A percentile compares a stretch with the other conserved stretches of the same genome.
Evolutionary conservation across 2,113 vertebrate genomes (phyloP).

Genomic region (Larimichthys crocea): DNA sequence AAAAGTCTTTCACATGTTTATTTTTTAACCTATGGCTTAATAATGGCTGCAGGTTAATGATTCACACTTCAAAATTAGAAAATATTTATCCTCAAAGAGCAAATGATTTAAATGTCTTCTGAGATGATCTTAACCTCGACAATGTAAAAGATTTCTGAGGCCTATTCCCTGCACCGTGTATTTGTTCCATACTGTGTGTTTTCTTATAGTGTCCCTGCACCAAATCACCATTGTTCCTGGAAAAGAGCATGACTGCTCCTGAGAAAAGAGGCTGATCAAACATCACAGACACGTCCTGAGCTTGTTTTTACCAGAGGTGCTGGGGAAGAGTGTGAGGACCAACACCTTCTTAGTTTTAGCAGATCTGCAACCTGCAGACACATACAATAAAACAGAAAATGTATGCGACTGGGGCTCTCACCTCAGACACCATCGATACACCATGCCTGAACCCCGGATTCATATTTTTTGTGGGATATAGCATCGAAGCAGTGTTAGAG

Average conservation of each 20-base stretch:
- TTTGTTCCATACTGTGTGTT: not conserved
- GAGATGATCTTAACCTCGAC: not conserved
- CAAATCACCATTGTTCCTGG: not conserved
- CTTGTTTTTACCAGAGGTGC: not conserved
- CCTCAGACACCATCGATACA: slow-evolving; percentile 2
- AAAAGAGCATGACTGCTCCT: slow-evolving; percentile 5
- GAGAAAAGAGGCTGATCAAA: slow-evolving; percentile 15
- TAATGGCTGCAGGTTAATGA: not conserved
- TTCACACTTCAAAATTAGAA: not conserved
- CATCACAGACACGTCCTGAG: slow-evolving; percentile 14
- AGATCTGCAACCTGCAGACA: not conserved
- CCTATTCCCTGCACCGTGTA: not conserved
- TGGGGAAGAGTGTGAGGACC: not conserved
- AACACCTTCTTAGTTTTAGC: not conserved
- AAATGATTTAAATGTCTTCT: not conserved
- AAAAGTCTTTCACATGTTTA: not conserved
- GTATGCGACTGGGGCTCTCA: slow-evolving; percentile 4
- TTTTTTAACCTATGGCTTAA: not conserved
- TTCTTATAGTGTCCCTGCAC: not conserved
- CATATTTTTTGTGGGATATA: not conserved
- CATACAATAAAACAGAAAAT: slow-evolving; percentile 17
- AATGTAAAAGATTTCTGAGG: not conserved
- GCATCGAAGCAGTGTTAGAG: not conserved
- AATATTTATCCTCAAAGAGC: not conserved
- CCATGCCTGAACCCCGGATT: not conserved